Percentiles rank a stretch among this genome's conserved stretches.
Conservation (phyloP, 1,140 invertebrate species). For the Drosophila leontia region DNA sequence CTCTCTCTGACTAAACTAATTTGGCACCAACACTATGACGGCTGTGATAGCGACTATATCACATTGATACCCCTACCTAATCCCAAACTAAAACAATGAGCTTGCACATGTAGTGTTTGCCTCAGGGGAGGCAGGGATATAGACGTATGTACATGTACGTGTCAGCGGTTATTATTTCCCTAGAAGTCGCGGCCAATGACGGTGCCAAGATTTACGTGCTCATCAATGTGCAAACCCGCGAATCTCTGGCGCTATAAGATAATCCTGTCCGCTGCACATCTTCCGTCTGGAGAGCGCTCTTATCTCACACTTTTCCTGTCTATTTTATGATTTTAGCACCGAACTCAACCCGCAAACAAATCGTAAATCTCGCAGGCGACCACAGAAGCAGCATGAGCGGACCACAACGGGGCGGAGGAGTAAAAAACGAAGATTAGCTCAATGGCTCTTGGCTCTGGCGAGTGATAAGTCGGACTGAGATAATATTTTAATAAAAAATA, state of each 20-base stretch:
- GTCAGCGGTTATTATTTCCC: slow-evolving; percentile 1
- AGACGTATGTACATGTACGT: not conserved
- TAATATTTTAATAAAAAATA: slow-evolving; percentile 51
- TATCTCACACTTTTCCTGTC: slow-evolving; percentile 40
- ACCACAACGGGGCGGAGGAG: not conserved
- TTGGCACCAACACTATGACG: slow-evolving; percentile 15
- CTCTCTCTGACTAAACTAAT: slow-evolving; percentile 30
- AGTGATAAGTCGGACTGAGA: slow-evolving; percentile 43
- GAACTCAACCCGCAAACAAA: slow-evolving; percentile 48
- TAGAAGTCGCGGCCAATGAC: slow-evolving; percentile 2
- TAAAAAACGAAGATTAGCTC: slow-evolving; percentile 44
- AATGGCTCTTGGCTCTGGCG: slow-evolving; percentile 3
- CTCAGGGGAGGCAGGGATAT: not conserved
- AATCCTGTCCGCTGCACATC: slow-evolving; percentile 12
- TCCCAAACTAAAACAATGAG: slow-evolving; percentile 59
- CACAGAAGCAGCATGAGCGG: slow-evolving; percentile 51
- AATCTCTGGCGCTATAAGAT: slow-evolving; percentile 15
- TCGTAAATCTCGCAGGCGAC: slow-evolving; percentile 48
- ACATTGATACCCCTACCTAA: slow-evolving; percentile 26
- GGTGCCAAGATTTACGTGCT: slow-evolving; percentile 31
- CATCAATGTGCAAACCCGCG: slow-evolving; percentile 32
- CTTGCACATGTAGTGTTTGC: slow-evolving; percentile 17
- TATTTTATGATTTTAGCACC: slow-evolving; percentile 52
- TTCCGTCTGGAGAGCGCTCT: slow-evolving; percentile 5
- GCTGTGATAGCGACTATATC: slow-evolving; percentile 19